Percentiles rank a stretch among this genome's conserved stretches.
Evolutionary conservation across 2,113 vertebrate species (phyloP).

Genomic region (Smithornis capensis): DNA sequence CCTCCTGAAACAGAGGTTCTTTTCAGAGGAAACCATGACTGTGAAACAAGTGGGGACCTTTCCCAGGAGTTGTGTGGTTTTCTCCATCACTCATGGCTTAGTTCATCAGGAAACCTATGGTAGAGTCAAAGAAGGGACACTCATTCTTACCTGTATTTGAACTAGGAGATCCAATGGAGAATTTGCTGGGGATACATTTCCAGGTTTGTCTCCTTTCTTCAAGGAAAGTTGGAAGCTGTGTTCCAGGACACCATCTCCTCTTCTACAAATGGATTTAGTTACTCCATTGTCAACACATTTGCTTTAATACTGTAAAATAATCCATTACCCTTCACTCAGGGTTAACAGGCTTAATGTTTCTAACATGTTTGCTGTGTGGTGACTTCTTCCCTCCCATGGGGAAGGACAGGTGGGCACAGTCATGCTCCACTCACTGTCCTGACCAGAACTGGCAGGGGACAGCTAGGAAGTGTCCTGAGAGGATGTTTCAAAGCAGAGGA

Average conservation of each 20-base stretch:
- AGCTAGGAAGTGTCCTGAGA: neutral
- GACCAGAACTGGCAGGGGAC: neutral
- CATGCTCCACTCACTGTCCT: neutral
- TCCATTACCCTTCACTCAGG: neutral
- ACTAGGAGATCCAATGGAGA: neutral
- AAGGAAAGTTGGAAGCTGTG: neutral
- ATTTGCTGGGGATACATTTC: neutral
- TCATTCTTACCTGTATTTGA: neutral
- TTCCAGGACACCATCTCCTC: neutral
- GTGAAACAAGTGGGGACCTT: accelerated
- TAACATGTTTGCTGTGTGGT: neutral
- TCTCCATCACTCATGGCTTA: neutral
- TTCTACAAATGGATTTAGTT: neutral
- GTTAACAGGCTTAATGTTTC: neutral
- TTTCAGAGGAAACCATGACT: accelerated
- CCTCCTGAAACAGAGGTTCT: neutral
- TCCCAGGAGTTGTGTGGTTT: neutral
- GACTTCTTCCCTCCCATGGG: neutral
- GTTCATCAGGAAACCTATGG: neutral
- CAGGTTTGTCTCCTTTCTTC: neutral
- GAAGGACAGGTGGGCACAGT: neutral
- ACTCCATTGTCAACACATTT: neutral
- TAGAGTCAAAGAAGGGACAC: neutral
- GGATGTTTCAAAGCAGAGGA: neutral
- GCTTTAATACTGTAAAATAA: neutral